Percentiles rank a stretch among this genome's conserved stretches.
phyloP scores from a whole-genome alignment of 1,140 invertebrate species.

The Pseudachorutes palmiensis region DNA sequence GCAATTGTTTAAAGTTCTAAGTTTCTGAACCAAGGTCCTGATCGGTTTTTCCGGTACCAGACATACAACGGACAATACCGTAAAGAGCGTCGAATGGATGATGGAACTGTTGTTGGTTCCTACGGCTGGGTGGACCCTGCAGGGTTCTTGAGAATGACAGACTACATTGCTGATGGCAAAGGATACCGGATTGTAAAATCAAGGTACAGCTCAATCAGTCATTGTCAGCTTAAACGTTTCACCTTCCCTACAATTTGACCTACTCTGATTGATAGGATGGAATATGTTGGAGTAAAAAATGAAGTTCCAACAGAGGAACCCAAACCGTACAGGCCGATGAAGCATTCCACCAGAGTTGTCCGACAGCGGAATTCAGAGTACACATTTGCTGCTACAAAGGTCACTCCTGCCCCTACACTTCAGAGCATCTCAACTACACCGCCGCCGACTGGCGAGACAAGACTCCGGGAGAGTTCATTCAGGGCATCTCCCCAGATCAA shows the following conservation, averaged over 20 bases:
- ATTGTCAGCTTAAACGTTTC: background rate
- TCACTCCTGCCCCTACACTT: background rate
- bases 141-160: constrained; percentile 67
- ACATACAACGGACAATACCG: constrained; percentile 79
- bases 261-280: constrained; percentile 20
- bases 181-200: constrained; percentile 40
- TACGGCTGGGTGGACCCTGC: constrained; percentile 72
- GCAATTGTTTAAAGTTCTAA: background rate
- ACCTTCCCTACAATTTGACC: too few relatives aligned
- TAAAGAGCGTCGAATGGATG: constrained; percentile 65
- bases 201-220: background rate
- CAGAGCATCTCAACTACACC: background rate
- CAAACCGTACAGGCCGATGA: constrained; percentile 11
- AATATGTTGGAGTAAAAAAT: constrained; percentile 11
- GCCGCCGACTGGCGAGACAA: too few relatives aligned
- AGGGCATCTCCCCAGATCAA: too few relatives aligned
- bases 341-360: constrained; percentile 13
- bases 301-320: background rate
- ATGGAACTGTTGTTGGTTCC: constrained; percentile 47
- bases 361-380: background rate
- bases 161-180: constrained; percentile 69
- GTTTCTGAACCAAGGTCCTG: constrained; percentile 43
- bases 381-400: background rate
- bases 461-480: too few relatives aligned
- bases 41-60: constrained; percentile 62